These are phyloP conservation scores for Lydus trimaculatus DNA, from an alignment of 2,888 invertebrate species.

Conservation along the genomic window DNA sequence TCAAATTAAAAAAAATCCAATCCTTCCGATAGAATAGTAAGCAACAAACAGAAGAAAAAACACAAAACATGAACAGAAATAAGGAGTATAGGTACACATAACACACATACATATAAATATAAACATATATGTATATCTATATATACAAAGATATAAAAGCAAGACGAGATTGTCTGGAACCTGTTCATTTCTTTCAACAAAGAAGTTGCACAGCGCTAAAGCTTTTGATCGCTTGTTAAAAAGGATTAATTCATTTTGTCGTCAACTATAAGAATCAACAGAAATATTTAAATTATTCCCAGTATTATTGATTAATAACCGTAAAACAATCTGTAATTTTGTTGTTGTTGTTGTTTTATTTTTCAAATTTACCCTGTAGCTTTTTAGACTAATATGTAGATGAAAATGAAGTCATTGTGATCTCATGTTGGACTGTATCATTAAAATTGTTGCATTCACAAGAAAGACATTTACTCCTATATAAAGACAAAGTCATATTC, in stretches of 20 bases:
- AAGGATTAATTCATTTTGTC: conserved; percentile 47
- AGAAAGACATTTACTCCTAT: conserved; percentile 1
- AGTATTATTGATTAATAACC: background rate
- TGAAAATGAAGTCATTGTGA: conserved; percentile 3
- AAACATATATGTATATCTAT: too few species aligned
- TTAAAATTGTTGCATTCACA: background rate
- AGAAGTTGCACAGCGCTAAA: conserved; percentile 42
- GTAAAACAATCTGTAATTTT: background rate
- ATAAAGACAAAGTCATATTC: conserved; percentile 1
- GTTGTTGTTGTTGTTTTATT: too few species aligned
- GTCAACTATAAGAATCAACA: conserved; percentile 33
- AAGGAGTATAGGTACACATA: conserved; percentile 7
- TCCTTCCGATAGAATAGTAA: conserved; percentile 18
- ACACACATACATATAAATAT: background rate
- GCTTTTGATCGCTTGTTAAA: conserved; percentile 43
- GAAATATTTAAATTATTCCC: conserved; percentile 23
- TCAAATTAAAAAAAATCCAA: conserved; percentile 15
- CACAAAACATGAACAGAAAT: conserved; percentile 38
- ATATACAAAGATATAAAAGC: conserved; percentile 42
- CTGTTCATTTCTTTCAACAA: conserved; percentile 51
- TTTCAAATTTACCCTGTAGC: background rate
- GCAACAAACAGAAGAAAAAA: conserved; percentile 21
- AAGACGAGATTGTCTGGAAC: conserved; percentile 51
- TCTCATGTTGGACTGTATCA: background rate
- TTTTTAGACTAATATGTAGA: background rate